Base-by-base conservation (phyloP, 2,797 vertebrate species). In the Discoglossus pictus region DNA sequence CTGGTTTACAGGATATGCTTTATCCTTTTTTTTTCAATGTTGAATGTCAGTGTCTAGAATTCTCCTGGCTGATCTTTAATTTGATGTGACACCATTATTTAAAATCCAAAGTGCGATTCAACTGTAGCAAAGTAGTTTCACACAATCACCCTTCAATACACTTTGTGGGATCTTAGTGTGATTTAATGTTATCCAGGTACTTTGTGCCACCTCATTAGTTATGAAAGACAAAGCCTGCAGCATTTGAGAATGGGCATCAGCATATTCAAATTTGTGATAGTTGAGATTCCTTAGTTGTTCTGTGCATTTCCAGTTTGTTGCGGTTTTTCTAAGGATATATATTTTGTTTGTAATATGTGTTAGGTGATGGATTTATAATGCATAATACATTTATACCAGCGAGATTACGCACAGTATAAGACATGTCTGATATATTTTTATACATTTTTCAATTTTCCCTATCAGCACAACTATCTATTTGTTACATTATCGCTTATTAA, bases 181-280 rank as follows among this genome's bases (percentile, higher is more conserved):
- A 71, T 71, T 71, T 64, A 50, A 40, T 59, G 18, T 71, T 71
- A 71, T 71, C 68, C 53, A 42, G 53, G 68, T 64, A 59, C 61
- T 71, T 71, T 64, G 60, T 71, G 43, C 52, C 68, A 71, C 68
- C 68, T 71, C 68, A 71, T 71, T 71, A 71, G 68, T 71, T 64
- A 58, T 64, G 44, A 71, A 64, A 64, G 60, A 64, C 53, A 71
- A 71, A 71, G 68, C 68, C 68, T 58, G 12, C 24, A 58, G 53
- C 60, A 63, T 62, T 61, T 63, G 43, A 70, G 60, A 63, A 56
- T 16, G 51, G 51, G 31, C 35, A 70, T 63, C 35, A 71, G 61
- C 55, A 64, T 71, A 71, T 71, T 71, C 53, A 71, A 46, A 64
- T 71, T 48, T 56, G 34, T 48, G 6, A 58, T 34, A 47, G 62